Conservation (phyloP, 1,140 invertebrate genomes). For the Drosophila mauritiana region DNA sequence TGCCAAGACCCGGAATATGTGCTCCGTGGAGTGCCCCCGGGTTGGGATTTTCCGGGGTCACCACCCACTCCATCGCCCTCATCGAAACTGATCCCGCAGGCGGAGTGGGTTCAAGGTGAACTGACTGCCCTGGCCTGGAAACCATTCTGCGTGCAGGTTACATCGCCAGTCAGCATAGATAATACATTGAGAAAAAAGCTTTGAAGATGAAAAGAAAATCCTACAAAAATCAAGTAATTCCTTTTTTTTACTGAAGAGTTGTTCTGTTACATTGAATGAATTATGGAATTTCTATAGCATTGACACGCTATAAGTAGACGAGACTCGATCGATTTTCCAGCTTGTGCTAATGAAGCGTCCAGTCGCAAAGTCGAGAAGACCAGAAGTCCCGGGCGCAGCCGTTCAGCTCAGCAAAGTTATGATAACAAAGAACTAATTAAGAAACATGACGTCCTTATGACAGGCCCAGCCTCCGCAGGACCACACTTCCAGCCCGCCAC, state of each 20-base stretch:
- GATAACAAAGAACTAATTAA: conserved; percentile 82
- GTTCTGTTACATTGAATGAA: no score
- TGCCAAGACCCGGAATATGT: conserved; percentile 62
- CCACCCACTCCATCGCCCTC: neutral
- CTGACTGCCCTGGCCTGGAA: conserved; percentile 8
- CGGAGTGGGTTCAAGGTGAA: conserved; percentile 36
- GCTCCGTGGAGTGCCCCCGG: conserved; percentile 16
- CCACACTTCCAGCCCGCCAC: neutral
- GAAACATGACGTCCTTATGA: conserved; percentile 82
- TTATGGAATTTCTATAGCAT: no score
- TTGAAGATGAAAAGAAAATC: neutral
- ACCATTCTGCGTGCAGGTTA: conserved; percentile 28
- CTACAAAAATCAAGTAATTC: neutral
- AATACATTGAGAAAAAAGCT: neutral
- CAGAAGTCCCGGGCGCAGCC: conserved; percentile 28
- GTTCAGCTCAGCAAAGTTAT: conserved; percentile 60
- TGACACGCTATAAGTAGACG: no score
- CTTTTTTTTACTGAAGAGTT: no score
- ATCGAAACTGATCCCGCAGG: conserved; percentile 38
- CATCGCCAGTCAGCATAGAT: neutral
- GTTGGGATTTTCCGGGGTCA: conserved; percentile 13
- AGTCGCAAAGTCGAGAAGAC: neutral
- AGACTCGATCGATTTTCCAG: neutral
- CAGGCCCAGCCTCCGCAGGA: conserved; percentile 37
- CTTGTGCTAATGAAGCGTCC: conserved; percentile 58